Base-by-base conservation (phyloP, 1,140 invertebrate genomes). In the Papilio dardanus region DNA sequence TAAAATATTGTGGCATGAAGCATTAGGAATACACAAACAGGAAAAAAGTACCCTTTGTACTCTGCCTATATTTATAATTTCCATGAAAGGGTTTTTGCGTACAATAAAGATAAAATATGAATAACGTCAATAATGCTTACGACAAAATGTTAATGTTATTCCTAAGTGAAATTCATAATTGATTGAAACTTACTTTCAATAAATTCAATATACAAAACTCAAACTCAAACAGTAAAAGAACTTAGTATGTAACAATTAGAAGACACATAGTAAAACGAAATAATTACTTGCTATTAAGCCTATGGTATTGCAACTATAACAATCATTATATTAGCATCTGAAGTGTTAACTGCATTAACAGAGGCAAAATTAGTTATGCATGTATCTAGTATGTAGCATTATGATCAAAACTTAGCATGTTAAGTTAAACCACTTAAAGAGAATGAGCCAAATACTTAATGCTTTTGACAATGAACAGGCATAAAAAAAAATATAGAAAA, bases 271-370 rank as follows among this genome's bases (percentile, higher is more conserved):
- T 19, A n/a, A 46, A 7, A 46, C 4, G 4, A 46, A n/a, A 19
- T 19, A 19, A 19, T 19, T n/a, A 46, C 3, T 46, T n/a, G n/a
- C 40, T 14, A 46, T n/a, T 6, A 46, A 2, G 50, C 6, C 2
- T 24, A 54, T 54, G 33, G 24, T 35, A 62, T 35, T 35, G n/a
- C 50, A 62, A 74, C 35, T 40, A 62, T 19, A 74, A 62, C 40
- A 10, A 54, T 10, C 10, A 54, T 7, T 1, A 19, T 21, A 54
- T 54, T 24, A 24, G 50, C 19, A 24, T 2, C 19, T 54, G 19
- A 21, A 54, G 24, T 54, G 21, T 24, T 54, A 54, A 54, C 24
- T 24, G 8, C 3, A 54, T 8, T 6, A 46, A 46, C 14, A n/a
- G n/a, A 5, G 7, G 42, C 0, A 46, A 46, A n/a, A n/a, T n/a